These are phyloP conservation scores for Euplagia quadripunctaria DNA, from an alignment of 2,888 invertebrate genomes.

Conservation along the genomic window DNA sequence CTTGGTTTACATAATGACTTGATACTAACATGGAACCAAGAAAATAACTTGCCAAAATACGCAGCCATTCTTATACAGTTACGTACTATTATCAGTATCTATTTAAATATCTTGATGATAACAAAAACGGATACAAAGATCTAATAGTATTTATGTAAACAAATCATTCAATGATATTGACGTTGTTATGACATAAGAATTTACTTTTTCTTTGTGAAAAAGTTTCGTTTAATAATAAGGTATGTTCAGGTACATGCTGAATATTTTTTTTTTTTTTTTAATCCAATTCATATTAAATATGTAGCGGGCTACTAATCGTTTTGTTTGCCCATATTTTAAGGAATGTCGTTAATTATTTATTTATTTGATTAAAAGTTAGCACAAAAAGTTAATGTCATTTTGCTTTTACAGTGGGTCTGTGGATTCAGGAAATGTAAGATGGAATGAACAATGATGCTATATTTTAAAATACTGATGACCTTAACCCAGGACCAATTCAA, in stretches of 20 bases:
- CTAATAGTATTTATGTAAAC: slow-evolving; percentile 37
- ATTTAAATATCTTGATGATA: neutral
- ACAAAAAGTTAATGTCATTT: slow-evolving; percentile 7
- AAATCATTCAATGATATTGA: slow-evolving; percentile 33
- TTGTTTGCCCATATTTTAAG: neutral
- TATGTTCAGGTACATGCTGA: slow-evolving; percentile 33
- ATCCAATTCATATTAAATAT: neutral
- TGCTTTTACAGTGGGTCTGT: slow-evolving; percentile 32
- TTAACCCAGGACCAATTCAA: slow-evolving; percentile 91
- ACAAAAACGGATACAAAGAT: slow-evolving; percentile 12
- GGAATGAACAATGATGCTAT: slow-evolving; percentile 77
- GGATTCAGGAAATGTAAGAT: slow-evolving; percentile 70
- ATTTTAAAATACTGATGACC: slow-evolving; percentile 85
- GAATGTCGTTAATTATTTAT: neutral
- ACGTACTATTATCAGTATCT: neutral
- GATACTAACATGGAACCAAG: slow-evolving; percentile 66
- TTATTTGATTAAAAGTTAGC: slow-evolving; percentile 8
- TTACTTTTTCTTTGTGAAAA: slow-evolving; percentile 24
- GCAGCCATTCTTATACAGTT: slow-evolving; percentile 62
- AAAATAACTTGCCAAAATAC: slow-evolving; percentile 60
- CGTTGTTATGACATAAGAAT: slow-evolving; percentile 33
- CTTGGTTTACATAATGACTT: slow-evolving; percentile 39
- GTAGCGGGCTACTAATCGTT: slow-evolving; percentile 8
- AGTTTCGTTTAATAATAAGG: slow-evolving; percentile 16
- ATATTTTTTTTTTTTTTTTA: slow-evolving; percentile 8